Evolutionary conservation across 2,797 vertebrate genomes (phyloP), one percentile per base, ranked within the genome.

Genomic region (Rhinoraja longicauda): DNA sequence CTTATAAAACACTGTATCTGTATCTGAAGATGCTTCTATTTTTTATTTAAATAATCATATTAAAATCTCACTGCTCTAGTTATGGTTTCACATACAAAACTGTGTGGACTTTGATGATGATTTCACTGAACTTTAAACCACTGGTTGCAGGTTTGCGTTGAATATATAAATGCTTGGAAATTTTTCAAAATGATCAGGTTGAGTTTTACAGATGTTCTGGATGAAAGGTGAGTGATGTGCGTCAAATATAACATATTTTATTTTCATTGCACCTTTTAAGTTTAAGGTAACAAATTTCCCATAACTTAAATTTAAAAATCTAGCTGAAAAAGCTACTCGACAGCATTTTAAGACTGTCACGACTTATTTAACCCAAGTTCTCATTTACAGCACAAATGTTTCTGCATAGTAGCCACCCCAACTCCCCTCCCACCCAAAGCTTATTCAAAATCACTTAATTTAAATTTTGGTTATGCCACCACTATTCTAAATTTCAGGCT

Each of bases 391-490:
- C 62, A 90, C 36, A 90, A n/a, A 45, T 73, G 21, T 17, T 91
- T 24, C 10, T 91, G 6, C 39, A 26, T 24, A 29, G 13, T 91
- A 73, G 36, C 10, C 26, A 72, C 8, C 36, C 15, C n/a, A 64
- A 45, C 79, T 26, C 8, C 15, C 77, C 29, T 15, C 10, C 10
- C 81, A n/a, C 29, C 29, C 57, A 88, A 64, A 32, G 10, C 12
- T 29, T 29, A 73, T 84, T 91, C 7, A 81, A 94, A 36, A 67
- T n/a, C 1, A 29, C 17, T n/a, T 59, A 64, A 59, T 91, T 39
- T 90, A 70, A 94, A 93, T 94, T 94, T 93, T 70, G 92, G 95
- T 94, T 94, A 86, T 94, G 94, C 62, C 91, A 93, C 93, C 93
- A 90, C 93, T 94, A 93, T 93, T 94, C 94, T 93, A 77, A 94